Percentiles rank a stretch among this genome's conserved stretches.
Evolutionary conservation across 2,797 vertebrate species (phyloP).

Genomic region (Numenius phaeopus): DNA sequence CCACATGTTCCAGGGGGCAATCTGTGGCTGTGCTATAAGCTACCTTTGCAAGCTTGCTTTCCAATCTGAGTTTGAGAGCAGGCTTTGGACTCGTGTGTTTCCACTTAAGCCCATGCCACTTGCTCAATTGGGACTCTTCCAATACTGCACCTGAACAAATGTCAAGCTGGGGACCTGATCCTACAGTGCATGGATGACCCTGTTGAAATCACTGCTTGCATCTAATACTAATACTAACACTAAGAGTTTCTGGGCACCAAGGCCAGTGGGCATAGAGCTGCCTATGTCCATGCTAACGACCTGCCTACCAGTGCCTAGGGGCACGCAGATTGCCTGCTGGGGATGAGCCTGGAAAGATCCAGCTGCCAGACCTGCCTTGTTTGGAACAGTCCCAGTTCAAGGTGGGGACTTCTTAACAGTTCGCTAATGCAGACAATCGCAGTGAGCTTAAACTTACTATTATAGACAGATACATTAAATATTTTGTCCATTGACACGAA

Average conservation of each 20-base stretch:
- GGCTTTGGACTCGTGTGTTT: not conserved
- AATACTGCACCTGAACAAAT: rapidly evolving
- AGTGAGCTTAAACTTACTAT: not conserved
- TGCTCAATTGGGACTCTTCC: not conserved
- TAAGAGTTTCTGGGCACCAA: rapidly evolving
- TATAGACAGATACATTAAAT: not conserved
- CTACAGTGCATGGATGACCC: not conserved
- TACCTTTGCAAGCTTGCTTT: not conserved
- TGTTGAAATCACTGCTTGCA: not conserved
- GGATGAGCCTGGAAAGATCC: not conserved
- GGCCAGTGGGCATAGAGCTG: not conserved
- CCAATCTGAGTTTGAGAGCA: not conserved
- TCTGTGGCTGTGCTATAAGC: not conserved
- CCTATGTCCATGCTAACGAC: rapidly evolving
- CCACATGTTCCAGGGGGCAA: not conserved
- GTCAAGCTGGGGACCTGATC: not conserved
- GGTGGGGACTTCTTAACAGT: not conserved
- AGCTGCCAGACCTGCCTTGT: not conserved
- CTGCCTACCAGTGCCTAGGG: not conserved
- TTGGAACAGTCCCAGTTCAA: not conserved
- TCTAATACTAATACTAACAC: not conserved
- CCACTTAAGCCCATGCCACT: not conserved
- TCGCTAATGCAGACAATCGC: not conserved
- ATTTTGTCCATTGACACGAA: not conserved
- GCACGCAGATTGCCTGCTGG: not conserved